These are phyloP conservation scores for Babylonia areolata DNA, from an alignment of 1,140 invertebrate species.

Conservation along the genomic window DNA sequence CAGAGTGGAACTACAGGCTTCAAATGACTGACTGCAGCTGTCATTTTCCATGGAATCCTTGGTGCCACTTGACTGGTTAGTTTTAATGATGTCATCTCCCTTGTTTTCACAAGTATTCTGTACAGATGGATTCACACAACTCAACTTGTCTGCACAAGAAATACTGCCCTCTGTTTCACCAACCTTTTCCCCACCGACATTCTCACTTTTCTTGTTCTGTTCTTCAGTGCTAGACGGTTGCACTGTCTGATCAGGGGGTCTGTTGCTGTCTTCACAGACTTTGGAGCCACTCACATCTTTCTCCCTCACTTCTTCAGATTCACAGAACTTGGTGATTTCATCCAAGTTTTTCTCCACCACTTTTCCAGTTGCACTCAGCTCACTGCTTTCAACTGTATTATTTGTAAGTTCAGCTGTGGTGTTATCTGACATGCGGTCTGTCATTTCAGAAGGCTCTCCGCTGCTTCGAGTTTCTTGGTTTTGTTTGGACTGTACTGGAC, in stretches of 20 bases:
- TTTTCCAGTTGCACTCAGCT: no score
- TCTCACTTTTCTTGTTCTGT: background rate
- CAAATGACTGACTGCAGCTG: background rate
- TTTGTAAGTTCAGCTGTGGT: no score
- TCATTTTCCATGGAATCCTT: background rate
- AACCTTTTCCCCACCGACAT: background rate
- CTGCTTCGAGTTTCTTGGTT: no score
- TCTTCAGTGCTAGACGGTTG: background rate
- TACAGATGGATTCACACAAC: background rate
- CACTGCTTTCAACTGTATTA: no score
- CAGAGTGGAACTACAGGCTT: no score
- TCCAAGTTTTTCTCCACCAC: no score
- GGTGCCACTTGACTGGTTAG: background rate
- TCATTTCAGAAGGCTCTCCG: no score
- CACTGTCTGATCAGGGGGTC: background rate
- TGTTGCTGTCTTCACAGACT: background rate
- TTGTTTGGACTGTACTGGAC: no score
- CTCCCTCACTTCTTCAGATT: no score
- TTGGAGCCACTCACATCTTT: no score
- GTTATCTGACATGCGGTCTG: no score
- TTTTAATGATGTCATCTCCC: background rate
- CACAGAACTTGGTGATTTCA: no score
- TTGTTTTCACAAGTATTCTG: background rate
- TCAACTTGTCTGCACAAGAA: background rate
- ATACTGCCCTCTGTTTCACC: background rate